These are phyloP conservation scores for Coelopa pilipes DNA, from an alignment of 2,888 invertebrate species.

Conservation along the genomic window DNA sequence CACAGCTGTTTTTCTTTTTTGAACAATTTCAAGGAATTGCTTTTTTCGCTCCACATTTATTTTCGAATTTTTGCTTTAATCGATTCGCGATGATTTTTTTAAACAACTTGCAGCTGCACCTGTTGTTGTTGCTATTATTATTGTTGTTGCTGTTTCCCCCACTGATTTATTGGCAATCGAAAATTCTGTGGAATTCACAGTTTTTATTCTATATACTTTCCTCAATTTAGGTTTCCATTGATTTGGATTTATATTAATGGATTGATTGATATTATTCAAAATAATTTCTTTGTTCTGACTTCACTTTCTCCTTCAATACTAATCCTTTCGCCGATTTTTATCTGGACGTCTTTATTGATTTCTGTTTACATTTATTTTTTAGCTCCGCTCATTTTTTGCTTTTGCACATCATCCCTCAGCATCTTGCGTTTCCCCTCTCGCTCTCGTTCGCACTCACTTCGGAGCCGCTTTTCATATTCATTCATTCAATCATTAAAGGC, in stretches of 20 bases:
- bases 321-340: not conserved
- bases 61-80: not conserved
- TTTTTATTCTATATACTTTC: not conserved
- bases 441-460: not conserved
- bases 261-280: not conserved
- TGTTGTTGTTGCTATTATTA: constrained; percentile 14
- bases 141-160: constrained; percentile 6
- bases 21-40: not conserved
- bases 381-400: not conserved
- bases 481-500: not conserved
- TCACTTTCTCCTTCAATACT: too few species aligned
- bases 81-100: not conserved
- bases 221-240: too few species aligned
- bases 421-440: constrained; percentile 9
- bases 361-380: constrained; percentile 3
- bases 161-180: not conserved
- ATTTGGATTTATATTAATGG: too few species aligned
- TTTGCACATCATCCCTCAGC: not conserved
- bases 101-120: not conserved
- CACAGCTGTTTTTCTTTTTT: constrained; percentile 28
- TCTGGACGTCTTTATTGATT: constrained; percentile 7
- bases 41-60: not conserved
- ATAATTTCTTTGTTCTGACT: too few species aligned
- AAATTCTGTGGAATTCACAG: not conserved
- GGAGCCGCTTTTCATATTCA: not conserved